These are phyloP conservation scores for Sterrhoptilus dennistouni DNA, from an alignment of 2,113 vertebrate species.

Conservation along the genomic window DNA sequence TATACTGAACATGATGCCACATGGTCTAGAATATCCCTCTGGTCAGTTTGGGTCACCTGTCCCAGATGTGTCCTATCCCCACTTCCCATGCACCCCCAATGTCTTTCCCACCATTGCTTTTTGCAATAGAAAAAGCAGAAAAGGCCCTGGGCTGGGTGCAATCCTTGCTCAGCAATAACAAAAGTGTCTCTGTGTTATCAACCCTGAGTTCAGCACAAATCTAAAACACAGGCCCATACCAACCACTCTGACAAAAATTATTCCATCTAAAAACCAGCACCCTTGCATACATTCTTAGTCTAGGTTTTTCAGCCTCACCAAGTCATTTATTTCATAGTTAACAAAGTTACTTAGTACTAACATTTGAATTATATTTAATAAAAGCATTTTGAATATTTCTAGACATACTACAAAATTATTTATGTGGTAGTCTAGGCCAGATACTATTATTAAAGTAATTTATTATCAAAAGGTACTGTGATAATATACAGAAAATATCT, in stretches of 20 bases:
- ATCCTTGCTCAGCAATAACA: not conserved
- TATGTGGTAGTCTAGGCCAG: not conserved
- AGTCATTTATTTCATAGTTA: not conserved
- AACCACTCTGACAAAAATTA: not conserved
- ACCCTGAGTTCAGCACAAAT: not conserved
- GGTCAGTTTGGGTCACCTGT: not conserved
- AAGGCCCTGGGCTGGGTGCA: not conserved
- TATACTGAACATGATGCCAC: not conserved
- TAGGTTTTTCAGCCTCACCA: not conserved
- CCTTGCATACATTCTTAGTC: not conserved
- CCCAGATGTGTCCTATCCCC: not conserved
- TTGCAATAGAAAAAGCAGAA: not conserved
- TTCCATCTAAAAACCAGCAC: not conserved
- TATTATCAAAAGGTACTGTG: fast-evolving
- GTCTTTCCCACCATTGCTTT: not conserved
- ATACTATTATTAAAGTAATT: not conserved
- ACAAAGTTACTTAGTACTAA: not conserved
- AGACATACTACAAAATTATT: not conserved
- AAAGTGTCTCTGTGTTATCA: not conserved
- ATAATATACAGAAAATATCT: not conserved
- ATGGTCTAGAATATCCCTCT: no score
- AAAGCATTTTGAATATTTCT: not conserved
- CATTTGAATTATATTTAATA: not conserved
- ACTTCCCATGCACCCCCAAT: fast-evolving
- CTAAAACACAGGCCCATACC: not conserved